Base-by-base conservation (phyloP, 2,797 vertebrate genomes). In the Takifugu rubripes region DNA sequence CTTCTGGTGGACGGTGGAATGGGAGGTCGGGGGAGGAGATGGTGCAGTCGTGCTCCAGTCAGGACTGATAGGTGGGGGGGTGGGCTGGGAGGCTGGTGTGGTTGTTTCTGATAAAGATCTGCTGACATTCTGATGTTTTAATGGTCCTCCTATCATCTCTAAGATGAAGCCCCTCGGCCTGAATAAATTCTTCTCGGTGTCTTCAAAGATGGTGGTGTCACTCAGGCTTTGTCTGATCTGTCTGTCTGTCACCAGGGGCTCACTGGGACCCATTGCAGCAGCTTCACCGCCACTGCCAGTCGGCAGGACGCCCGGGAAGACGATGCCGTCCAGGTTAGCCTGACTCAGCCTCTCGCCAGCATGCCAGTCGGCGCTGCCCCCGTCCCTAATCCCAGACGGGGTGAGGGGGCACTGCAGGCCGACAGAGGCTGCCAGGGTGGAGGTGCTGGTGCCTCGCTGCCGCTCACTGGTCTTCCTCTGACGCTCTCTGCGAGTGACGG, bases 341-440 rank as follows among this genome's bases (percentile, higher is more conserved):
- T 56, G 87, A 64, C 80, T 83, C 62, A 84, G 81, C 52, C 48
- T 81, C 53, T 79, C 62, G 12, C 54, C 75, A 2, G 72, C 75
- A 42, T 66, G 74, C 84, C 51, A 90, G 64, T 72, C 70, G 5
- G 58, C 40, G 33, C 61, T 75, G 74, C 24, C 77, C 75, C 66
- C 59, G 44, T 69, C 84, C n/a, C n/a, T 78, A 75, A 71, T 61
- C 56, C 64, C 84, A 16, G 79, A 70, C 7, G 79, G 81, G 59
- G 66, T 72, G 48, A 84, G 73, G 44, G 77, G 85, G 80, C 83
- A 90, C 36, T 90, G 86, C 25, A 92, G 82, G 51, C 92, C 92
- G 0, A 93, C 91, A 0, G 91, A 92, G 7, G 92, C 90, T 0
- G 92, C 92, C 56, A 92, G 69, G 29, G 80, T 75, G 14, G 88